A percentile compares a stretch with the other conserved stretches of the same genome.
Evolutionary conservation across 2,797 vertebrate genomes (phyloP).

Genomic region (Leptodactylus fallax): DNA sequence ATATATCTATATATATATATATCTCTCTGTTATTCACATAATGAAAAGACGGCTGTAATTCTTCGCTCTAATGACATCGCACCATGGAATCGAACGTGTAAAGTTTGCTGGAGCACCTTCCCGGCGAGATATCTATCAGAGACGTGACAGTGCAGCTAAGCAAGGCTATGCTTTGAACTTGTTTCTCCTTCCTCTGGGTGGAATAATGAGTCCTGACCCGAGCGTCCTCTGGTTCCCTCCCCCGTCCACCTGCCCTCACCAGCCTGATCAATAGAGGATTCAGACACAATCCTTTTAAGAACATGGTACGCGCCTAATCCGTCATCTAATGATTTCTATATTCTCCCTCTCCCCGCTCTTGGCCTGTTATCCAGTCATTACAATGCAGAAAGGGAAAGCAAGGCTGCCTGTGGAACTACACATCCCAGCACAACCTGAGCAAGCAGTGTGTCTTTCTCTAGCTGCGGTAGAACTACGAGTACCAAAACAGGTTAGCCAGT

Average conservation of each 20-base stretch:
- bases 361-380: neutral
- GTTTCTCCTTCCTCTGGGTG: slow-evolving; percentile 21
- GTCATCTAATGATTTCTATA: slow-evolving; percentile 45
- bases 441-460: too few relatives aligned
- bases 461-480: too few relatives aligned
- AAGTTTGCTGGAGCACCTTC: neutral
- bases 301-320: slow-evolving; percentile 42
- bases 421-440: neutral
- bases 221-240: slow-evolving; percentile 26
- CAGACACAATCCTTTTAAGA: slow-evolving; percentile 60
- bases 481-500: too few relatives aligned
- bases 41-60: neutral
- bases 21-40: neutral
- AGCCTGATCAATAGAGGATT: slow-evolving; percentile 59
- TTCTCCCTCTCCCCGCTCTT: neutral
- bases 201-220: slow-evolving; percentile 49
- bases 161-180: slow-evolving; percentile 46
- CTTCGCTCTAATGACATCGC: neutral
- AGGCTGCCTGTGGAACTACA: neutral
- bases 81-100: neutral
- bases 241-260: slow-evolving; percentile 44
- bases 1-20: too few relatives aligned
- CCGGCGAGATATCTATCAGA: slow-evolving; percentile 14
- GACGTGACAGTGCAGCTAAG: slow-evolving; percentile 4
- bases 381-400: slow-evolving; percentile 1